phyloP scores from a whole-genome alignment of 2,797 vertebrate genomes.

The Poeciliopsis presidionis region DNA sequence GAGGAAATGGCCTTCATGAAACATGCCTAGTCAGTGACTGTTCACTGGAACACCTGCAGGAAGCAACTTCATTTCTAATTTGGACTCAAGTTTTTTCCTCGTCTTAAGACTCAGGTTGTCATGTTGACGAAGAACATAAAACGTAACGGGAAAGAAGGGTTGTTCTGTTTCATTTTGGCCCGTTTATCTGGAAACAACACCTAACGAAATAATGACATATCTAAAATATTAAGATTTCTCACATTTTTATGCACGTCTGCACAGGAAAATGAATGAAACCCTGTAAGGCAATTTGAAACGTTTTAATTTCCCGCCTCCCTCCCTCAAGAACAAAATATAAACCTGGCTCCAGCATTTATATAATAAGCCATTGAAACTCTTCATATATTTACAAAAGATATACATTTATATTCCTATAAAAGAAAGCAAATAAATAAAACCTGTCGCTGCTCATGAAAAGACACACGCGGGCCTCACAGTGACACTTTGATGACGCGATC shows the following conservation, averaged over 20 bases:
- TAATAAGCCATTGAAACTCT: conserved; percentile 77
- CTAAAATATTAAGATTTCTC: neutral
- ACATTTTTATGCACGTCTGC: neutral
- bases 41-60: neutral
- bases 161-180: neutral
- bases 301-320: conserved; percentile 68
- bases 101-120: neutral
- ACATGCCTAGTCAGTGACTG: neutral
- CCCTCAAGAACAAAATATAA: conserved; percentile 78
- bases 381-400: conserved; percentile 85
- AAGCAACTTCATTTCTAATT: neutral
- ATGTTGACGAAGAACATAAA: neutral
- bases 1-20: neutral
- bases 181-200: neutral
- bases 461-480: conserved; percentile 41
- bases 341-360: conserved; percentile 71
- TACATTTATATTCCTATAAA: conserved; percentile 66
- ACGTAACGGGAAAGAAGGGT: neutral
- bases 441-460: conserved; percentile 57
- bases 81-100: neutral
- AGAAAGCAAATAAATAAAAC: conserved; percentile 79
- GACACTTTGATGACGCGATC: conserved; percentile 34
- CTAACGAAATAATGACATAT: neutral
- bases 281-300: conserved; percentile 46
- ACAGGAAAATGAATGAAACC: neutral